Evolutionary conservation across 2,113 vertebrate species (phyloP), one percentile per base, ranked within the genome.

Genomic region (Myotis davidii): DNA sequence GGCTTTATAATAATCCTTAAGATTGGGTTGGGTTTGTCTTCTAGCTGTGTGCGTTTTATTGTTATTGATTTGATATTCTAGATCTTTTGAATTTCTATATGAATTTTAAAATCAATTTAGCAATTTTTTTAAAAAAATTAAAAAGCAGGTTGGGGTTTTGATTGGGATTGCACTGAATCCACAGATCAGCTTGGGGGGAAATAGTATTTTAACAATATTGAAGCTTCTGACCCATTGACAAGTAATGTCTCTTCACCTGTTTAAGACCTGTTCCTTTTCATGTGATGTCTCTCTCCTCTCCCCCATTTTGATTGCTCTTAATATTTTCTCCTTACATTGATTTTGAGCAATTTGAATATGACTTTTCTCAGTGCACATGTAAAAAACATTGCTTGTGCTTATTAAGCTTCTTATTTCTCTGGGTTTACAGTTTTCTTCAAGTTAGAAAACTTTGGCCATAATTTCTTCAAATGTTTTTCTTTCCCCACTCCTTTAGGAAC

Each of bases 231-330:
- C 0, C 12, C 65, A 9, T 4, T 29, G 90, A 54, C 20, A 27
- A 29, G 48, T 0, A 12, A 9, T 2, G 4, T 3, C 4, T 5
- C 20, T 67, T 21, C 45, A 0, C 14, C 5, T 29, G 14, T 8
- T 6, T 13, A 25, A 11, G n/a, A 3, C n/a, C 1, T 45, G 3
- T 2, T 34, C 20, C 34, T 67, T 34, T 25, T 3, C 45, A 11
- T 16, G 11, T 16, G 4, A 9, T 1, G 3, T 61, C 3, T 37
- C 59, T 10, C 9, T n/a, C 9, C 14, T 27, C 9, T 4, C 5
- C 48, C 37, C 4, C 9, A 9, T 42, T 25, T 13, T 6, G 9
- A 21, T 20, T 29, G 39, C 74, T 61, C n/a, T 25, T 48, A 61
- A 59, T 29, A 64, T 81, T 39, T 39, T 65, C 27, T 56, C 61